These are phyloP conservation scores for Heliconius himera DNA, from an alignment of 1,140 invertebrate genomes.

Conservation along the genomic window DNA sequence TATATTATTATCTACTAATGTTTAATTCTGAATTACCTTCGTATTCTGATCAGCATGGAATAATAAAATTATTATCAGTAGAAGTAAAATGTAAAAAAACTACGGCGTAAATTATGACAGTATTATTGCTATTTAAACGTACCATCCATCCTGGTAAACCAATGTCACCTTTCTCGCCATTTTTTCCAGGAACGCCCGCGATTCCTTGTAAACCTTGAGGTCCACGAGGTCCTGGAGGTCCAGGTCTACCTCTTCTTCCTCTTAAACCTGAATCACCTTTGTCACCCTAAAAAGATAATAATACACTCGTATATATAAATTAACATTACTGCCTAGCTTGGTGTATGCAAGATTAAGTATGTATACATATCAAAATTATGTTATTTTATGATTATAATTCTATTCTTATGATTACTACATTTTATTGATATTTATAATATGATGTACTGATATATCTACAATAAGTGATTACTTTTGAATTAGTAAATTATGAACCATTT, in stretches of 20 bases:
- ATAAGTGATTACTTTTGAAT: too few species aligned
- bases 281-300: conserved; percentile 83
- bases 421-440: too few species aligned
- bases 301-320: neutral
- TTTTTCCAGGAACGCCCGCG: conserved; percentile 84
- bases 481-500: too few species aligned
- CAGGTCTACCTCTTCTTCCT: conserved; percentile 88
- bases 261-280: conserved; percentile 90
- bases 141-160: conserved; percentile 90
- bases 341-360: too few species aligned
- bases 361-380: too few species aligned
- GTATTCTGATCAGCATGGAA: conserved; percentile 53
- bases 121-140: conserved; percentile 61
- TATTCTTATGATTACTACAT: too few species aligned
- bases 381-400: too few species aligned
- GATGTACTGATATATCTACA: too few species aligned
- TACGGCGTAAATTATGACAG: neutral
- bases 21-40: conserved; percentile 46
- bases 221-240: conserved; percentile 86
- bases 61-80: conserved; percentile 18
- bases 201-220: conserved; percentile 87
- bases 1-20: too few species aligned
- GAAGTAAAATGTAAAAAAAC: too few species aligned
- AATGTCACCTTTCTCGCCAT: conserved; percentile 85
- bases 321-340: too few species aligned